Evolutionary conservation across 2,797 vertebrate species (phyloP).

Genomic region (Molossus molossus): DNA sequence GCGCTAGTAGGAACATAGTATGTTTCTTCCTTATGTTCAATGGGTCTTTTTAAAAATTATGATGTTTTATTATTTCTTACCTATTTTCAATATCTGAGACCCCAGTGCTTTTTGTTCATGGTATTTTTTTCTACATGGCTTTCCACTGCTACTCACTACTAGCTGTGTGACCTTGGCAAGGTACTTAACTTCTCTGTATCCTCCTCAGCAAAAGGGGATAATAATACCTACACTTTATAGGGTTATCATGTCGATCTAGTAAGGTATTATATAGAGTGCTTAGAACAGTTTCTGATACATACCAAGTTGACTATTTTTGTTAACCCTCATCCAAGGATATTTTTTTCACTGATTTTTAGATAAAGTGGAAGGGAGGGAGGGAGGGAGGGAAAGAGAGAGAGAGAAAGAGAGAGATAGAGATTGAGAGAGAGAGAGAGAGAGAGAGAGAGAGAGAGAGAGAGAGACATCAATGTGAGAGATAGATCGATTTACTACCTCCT

Average conservation of each 20-base stretch:
- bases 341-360: no score
- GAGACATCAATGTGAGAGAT: no score
- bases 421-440: no score
- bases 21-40: background rate
- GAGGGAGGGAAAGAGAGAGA: no score
- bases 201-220: conserved; percentile 9
- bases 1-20: background rate
- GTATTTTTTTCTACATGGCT: background rate
- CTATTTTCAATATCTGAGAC: background rate
- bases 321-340: no score
- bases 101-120: background rate
- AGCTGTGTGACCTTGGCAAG: background rate
- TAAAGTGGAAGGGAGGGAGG: no score
- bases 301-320: background rate
- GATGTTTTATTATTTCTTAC: background rate
- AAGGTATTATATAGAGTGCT: background rate
- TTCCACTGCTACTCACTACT: background rate
- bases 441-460: no score
- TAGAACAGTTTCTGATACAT: background rate
- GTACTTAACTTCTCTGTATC: conserved; percentile 21
- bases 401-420: no score
- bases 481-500: no score
- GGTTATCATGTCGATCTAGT: background rate
- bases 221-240: background rate
- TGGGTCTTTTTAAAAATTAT: background rate